Conservation (phyloP, 2,888 invertebrate species). For the Ephialtes manifestator region DNA sequence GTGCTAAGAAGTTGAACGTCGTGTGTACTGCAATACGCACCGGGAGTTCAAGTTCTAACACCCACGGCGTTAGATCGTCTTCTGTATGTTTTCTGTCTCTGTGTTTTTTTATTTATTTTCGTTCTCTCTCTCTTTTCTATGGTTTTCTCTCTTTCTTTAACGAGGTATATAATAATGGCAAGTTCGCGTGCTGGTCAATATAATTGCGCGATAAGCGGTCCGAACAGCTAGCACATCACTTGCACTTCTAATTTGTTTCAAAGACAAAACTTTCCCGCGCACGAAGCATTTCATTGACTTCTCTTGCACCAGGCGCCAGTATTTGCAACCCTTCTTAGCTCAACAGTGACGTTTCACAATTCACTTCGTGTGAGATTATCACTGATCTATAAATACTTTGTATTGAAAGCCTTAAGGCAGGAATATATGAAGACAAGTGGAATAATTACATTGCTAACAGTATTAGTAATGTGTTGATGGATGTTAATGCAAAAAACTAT, state of each 20-base stretch:
- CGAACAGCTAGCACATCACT: constrained; percentile 14
- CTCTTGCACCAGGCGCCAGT: constrained; percentile 17
- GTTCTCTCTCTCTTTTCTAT: neutral
- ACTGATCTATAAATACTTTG: neutral
- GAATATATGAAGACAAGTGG: neutral
- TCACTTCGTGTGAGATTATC: constrained; percentile 1
- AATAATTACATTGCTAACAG: neutral
- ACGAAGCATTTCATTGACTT: constrained; percentile 59
- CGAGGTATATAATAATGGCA: constrained; percentile 68
- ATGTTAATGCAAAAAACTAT: neutral
- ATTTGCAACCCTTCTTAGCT: neutral
- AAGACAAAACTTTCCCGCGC: constrained; percentile 58
- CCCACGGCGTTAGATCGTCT: constrained; percentile 58
- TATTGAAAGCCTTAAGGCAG: neutral
- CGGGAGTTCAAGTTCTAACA: constrained; percentile 60
- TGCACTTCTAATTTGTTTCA: constrained; percentile 58
- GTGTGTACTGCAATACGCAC: constrained; percentile 36
- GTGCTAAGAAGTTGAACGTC: neutral
- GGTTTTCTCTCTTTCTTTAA: constrained; percentile 40
- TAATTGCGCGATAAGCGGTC: constrained; percentile 64
- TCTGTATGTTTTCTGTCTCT: constrained; percentile 33
- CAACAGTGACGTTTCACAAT: neutral
- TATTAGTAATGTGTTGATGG: neutral
- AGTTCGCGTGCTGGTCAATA: constrained; percentile 67
- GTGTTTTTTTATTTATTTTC: neutral